Base-by-base conservation (phyloP, 1,140 invertebrate species). In the Aleiodes sp. region DNA sequence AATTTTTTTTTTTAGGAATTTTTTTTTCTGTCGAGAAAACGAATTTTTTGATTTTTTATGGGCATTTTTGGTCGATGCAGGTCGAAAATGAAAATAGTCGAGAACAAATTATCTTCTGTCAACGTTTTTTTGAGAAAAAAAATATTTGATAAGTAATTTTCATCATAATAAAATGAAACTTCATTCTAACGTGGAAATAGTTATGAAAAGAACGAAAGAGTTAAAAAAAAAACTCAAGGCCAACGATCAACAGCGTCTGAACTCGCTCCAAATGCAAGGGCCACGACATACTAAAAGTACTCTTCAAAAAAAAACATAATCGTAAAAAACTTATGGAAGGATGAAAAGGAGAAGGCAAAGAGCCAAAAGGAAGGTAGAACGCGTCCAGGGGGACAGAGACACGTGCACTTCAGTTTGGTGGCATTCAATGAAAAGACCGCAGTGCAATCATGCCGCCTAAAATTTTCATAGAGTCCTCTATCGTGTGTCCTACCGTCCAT, bases 401-500 rank as follows among this genome's bases (percentile, higher is more conserved):
- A 33, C 19, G 12, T 37, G 35, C 12, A 67, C 37, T 59, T 67
- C 28, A 61, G 28, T 12, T n/a, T n/a, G n/a, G 35, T 29, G 29
- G 39, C 14, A 69, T 29, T 72, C 70, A 62, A 26, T 33, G 62
- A 41, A 68, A n/a, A 63, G 66, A 66, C 69, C 67, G 68, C 80
- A 74, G 82, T 65, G 65, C 80, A 85, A 85, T 86, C 83, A 84
- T 78, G 82, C 68, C 39, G 68, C 67, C 69, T 86, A 81, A 76
- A 86, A 83, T 83, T 85, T 86, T 86, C 78, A 86, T 84, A 74
- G 80, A 82, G 78, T 84, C 77, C 77, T 81, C 79, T n/a, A 31
- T 62, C 63, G 31, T 52, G 16, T n/a, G n/a, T n/a, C n/a, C n/a
- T n/a, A n/a, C n/a, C n/a, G n/a, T 65, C 39, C 59, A 16, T 39